Conservation (phyloP, 2,797 vertebrate species). For the Melanotaenia parkinsoni region DNA sequence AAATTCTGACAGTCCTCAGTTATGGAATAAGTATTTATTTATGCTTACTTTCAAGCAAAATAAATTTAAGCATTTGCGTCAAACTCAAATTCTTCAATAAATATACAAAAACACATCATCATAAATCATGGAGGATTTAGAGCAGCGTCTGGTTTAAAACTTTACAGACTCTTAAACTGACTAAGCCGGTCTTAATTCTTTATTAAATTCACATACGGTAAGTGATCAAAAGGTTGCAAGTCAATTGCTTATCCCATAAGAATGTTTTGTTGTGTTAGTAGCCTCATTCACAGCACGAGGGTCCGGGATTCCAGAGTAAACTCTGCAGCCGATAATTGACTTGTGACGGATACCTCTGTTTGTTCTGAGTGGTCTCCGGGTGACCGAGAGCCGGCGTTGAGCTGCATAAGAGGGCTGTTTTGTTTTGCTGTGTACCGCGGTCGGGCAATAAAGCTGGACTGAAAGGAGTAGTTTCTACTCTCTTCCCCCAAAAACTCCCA, state of each 20-base stretch:
- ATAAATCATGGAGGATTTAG: neutral
- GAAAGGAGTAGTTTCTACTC: conserved; percentile 71
- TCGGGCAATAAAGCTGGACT: conserved; percentile 71
- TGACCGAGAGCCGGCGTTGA: conserved; percentile 61
- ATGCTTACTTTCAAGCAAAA: neutral
- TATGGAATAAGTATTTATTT: neutral
- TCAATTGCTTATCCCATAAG: conserved; percentile 72
- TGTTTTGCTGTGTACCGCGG: conserved; percentile 71
- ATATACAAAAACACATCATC: neutral
- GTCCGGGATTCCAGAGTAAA: conserved; percentile 66
- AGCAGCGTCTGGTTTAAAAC: conserved; percentile 13
- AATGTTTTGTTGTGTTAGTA: conserved; percentile 69
- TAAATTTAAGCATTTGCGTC: conserved; percentile 2
- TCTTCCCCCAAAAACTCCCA: conserved; percentile 55
- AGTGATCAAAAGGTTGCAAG: conserved; percentile 58
- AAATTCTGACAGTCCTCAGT: neutral
- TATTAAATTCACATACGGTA: conserved; percentile 46
- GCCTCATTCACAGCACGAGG: conserved; percentile 65
- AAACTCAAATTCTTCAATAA: neutral
- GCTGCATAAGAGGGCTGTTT: conserved; percentile 73
- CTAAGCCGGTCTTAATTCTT: conserved; percentile 37
- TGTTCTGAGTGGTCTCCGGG: conserved; percentile 77
- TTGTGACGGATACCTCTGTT: conserved; percentile 80
- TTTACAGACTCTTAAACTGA: conserved; percentile 52
- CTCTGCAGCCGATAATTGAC: conserved; percentile 78